Evolutionary conservation across 2,113 vertebrate species (phyloP).

Genomic region (Sylvietta virens): DNA sequence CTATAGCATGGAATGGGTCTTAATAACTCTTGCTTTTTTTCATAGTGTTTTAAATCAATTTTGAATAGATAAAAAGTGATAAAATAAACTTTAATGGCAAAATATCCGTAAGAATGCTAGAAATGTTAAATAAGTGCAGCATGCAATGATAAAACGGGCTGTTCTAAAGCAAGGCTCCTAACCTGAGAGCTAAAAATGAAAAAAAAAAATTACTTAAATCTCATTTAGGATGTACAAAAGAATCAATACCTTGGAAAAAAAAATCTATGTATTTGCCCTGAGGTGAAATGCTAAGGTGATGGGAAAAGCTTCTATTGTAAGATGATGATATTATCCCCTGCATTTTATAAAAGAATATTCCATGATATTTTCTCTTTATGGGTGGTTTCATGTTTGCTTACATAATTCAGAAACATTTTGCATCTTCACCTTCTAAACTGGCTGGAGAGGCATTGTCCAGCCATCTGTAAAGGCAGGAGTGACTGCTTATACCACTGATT

Average conservation of each 20-base stretch:
- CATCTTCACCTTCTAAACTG: not conserved
- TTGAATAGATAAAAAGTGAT: not conserved
- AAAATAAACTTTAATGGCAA: not conserved
- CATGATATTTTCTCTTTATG: not conserved
- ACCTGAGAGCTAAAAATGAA: not conserved
- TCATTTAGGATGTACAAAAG: constrained; percentile 21
- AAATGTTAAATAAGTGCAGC: not conserved
- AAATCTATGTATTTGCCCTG: constrained; percentile 29
- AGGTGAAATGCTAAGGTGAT: constrained; percentile 32
- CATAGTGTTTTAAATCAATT: not conserved
- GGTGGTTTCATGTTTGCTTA: not conserved
- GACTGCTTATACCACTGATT: not conserved
- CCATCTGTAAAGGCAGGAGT: not conserved
- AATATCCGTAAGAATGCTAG: not conserved
- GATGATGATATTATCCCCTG: not conserved
- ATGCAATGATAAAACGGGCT: not conserved
- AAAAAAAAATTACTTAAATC: not conserved
- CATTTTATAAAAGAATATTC: not conserved
- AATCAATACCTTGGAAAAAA: constrained; percentile 9
- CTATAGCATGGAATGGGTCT: not conserved
- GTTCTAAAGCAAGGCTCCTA: not conserved
- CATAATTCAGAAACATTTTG: not conserved
- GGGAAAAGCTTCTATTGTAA: constrained; percentile 19
- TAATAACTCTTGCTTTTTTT: not conserved
- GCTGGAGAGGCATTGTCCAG: not conserved